phyloP scores from a whole-genome alignment of 2,113 vertebrate genomes.

The Himantopus leucocephalus region DNA sequence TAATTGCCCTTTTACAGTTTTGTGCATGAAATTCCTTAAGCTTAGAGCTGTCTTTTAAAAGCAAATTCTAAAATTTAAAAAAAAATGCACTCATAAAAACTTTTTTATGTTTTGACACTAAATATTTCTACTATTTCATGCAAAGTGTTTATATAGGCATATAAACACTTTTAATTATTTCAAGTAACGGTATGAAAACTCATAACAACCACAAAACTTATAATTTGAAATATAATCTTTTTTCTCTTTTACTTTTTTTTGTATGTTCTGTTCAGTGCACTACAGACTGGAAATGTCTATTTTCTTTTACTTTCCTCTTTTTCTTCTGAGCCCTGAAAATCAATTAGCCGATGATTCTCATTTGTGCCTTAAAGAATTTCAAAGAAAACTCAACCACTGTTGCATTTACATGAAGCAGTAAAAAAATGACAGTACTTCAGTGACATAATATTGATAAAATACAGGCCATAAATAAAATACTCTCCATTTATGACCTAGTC shows the following conservation, averaged over 20 bases:
- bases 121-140: background rate
- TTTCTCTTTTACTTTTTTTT: background rate
- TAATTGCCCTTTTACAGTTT: background rate
- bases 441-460: background rate
- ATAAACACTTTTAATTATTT: background rate
- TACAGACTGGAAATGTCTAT: background rate
- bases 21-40: background rate
- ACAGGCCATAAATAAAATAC: no score
- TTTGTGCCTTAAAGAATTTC: background rate
- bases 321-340: background rate
- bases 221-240: background rate
- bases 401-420: background rate
- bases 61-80: background rate
- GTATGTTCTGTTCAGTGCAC: rapidly evolving
- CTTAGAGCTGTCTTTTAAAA: background rate
- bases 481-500: background rate
- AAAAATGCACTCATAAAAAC: background rate
- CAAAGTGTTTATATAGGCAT: background rate
- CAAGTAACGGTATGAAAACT: background rate
- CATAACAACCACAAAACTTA: background rate
- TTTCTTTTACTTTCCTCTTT: background rate
- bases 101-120: background rate
- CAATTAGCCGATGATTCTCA: background rate
- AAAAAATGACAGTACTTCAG: background rate
- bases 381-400: background rate